These are phyloP conservation scores for Chymomyza caudatula DNA, from an alignment of 2,888 invertebrate species.

Conservation along the genomic window DNA sequence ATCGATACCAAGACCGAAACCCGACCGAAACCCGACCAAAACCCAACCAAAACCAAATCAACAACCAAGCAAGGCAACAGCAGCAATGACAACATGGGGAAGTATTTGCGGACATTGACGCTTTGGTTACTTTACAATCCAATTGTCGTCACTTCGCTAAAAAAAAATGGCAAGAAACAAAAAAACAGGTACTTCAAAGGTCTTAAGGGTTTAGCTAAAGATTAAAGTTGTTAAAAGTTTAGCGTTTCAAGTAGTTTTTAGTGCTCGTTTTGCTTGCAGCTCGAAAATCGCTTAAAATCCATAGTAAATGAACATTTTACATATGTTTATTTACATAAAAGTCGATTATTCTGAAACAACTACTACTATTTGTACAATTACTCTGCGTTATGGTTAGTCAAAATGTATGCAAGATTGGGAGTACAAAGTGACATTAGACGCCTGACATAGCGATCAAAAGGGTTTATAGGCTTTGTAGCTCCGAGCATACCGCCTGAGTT, in stretches of 20 bases:
- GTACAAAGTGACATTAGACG: too few species aligned
- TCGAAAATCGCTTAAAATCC: not conserved
- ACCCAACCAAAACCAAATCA: slow-evolving; percentile 22
- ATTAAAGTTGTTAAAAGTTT: not conserved
- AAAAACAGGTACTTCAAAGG: not conserved
- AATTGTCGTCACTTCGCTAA: not conserved
- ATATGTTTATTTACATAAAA: too few species aligned
- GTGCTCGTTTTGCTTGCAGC: not conserved
- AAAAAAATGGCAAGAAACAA: not conserved
- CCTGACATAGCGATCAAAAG: too few species aligned
- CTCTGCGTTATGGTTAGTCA: too few species aligned
- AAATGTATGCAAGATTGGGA: too few species aligned
- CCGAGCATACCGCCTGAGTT: too few species aligned
- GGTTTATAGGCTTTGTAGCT: too few species aligned
- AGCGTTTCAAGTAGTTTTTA: not conserved
- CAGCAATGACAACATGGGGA: not conserved
- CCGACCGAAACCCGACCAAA: slow-evolving; percentile 21
- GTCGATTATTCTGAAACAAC: too few species aligned
- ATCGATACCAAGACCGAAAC: not conserved
- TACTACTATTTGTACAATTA: too few species aligned
- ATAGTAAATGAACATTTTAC: too few species aligned
- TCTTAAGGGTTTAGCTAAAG: not conserved
- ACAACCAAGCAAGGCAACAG: slow-evolving; percentile 14
- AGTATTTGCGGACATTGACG: slow-evolving; percentile 21
- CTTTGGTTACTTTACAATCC: slow-evolving; percentile 16